Base-by-base conservation (phyloP, 2,113 vertebrate species). In the Corydoras sp. region DNA sequence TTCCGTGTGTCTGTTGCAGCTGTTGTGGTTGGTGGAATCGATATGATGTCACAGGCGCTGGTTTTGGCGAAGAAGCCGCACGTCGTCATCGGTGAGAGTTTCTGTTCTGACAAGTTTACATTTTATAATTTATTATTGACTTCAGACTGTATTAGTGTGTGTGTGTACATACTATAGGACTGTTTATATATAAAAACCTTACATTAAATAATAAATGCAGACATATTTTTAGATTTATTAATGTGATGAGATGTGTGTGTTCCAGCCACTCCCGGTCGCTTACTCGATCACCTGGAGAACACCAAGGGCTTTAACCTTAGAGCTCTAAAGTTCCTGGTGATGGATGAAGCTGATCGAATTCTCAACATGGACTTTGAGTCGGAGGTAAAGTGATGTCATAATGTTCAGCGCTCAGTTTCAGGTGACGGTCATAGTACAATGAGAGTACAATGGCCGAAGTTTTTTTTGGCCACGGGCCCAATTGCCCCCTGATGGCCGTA, bases 351-450 rank as follows among this genome's bases (percentile, higher is more conserved):
- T 0, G 97, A 99, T 80, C 85, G 95, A 72, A 98, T 99, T 72
- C 90, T 99, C 70, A 99, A 99, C 85, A 98, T 99, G 97, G 97
- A 99, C 86, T 99, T 99, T 78, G 97, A 99, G 85, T 94, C 95
- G 2, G 97, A 98, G 90, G 97, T 97, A 43, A 32, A 32, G 32
- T 35, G n/a, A n/a, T n/a, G n/a, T n/a, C 32, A 35, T 35, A 6
- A 35, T 35, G 32, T 35, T 35, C 6, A n/a, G n/a, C n/a, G n/a
- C n/a, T n/a, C n/a, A n/a, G n/a, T n/a, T n/a, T n/a, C n/a, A n/a
- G n/a, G n/a, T n/a, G n/a, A n/a, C n/a, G n/a, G n/a, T n/a, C n/a
- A n/a, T n/a, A n/a, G n/a, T n/a, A n/a, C n/a, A n/a, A n/a, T n/a
- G n/a, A 24, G 18, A 24, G 18, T 24, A 24, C 18, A 1, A 24